Conservation (phyloP, 2,888 invertebrate species). For the Melinaea marsaeus region DNA sequence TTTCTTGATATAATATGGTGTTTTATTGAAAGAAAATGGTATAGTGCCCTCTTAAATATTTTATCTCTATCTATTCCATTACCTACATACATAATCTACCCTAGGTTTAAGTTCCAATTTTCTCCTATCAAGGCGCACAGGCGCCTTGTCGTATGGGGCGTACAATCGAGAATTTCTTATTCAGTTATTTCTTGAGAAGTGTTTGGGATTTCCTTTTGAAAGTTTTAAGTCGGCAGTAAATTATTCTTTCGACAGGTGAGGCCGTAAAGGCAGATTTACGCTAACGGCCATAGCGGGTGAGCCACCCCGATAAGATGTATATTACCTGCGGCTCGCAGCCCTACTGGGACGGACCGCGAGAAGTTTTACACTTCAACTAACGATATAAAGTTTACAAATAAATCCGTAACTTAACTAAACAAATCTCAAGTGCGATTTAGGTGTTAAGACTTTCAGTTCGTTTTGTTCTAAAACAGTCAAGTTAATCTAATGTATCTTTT, state of each 20-base stretch:
- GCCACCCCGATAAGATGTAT: slow-evolving; percentile 72
- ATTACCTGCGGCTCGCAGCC: slow-evolving; percentile 66
- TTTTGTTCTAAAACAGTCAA: too few species aligned
- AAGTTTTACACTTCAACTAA: slow-evolving; percentile 41
- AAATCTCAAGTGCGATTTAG: slow-evolving; percentile 41
- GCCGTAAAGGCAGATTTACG: slow-evolving; percentile 77
- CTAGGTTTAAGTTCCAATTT: slow-evolving; percentile 61
- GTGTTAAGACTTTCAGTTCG: neutral
- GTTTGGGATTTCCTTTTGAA: slow-evolving; percentile 73
- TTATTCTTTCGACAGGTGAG: slow-evolving; percentile 77
- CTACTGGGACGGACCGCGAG: slow-evolving; percentile 59
- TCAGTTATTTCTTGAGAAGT: slow-evolving; percentile 75
- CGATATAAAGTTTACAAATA: slow-evolving; percentile 48
- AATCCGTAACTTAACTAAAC: slow-evolving; percentile 40
- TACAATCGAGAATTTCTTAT: slow-evolving; percentile 71
- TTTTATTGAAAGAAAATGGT: neutral
- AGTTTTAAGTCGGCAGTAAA: slow-evolving; percentile 77
- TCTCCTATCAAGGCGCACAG: slow-evolving; percentile 47
- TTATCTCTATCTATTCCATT: slow-evolving; percentile 61
- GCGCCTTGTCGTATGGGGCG: slow-evolving; percentile 36
- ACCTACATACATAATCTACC: too few species aligned
- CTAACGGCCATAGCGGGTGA: slow-evolving; percentile 63
- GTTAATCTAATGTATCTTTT: too few species aligned
- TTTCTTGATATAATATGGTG: neutral
- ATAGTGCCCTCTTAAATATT: neutral